A percentile compares a stretch with the other conserved stretches of the same genome.
Evolutionary conservation across 1,140 invertebrate species (phyloP).

Genomic region (Dendroctonus valens): DNA sequence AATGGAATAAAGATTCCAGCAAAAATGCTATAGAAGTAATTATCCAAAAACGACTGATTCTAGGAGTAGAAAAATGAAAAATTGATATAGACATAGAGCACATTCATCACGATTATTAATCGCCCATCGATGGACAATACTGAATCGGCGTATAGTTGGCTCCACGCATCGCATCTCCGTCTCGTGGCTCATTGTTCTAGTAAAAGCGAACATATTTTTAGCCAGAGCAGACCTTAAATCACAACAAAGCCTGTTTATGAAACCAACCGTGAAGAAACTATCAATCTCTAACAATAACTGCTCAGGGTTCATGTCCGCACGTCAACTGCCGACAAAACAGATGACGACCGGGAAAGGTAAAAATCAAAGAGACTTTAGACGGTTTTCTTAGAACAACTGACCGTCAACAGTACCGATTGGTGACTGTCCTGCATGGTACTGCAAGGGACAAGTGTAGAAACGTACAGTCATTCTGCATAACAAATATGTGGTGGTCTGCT

Average conservation of each 20-base stretch:
- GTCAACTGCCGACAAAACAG: conserved; percentile 21
- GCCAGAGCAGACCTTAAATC: conserved; percentile 17
- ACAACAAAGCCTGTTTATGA: conserved; percentile 28
- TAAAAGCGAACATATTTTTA: conserved; percentile 26
- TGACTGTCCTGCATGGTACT: conserved; percentile 23
- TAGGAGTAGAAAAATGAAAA: too few species aligned
- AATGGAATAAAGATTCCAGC: too few species aligned
- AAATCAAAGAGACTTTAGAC: conserved; percentile 26
- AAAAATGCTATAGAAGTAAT: too few species aligned
- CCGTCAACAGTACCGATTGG: conserved; percentile 19
- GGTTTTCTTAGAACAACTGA: conserved; percentile 29
- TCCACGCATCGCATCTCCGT: conserved; percentile 7
- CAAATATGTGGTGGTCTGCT: conserved; percentile 8
- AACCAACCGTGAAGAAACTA: conserved; percentile 28
- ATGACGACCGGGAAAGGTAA: conserved; percentile 27
- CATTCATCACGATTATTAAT: conserved; percentile 24
- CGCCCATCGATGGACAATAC: conserved; percentile 13
- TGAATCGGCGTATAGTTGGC: not conserved
- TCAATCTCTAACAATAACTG: conserved; percentile 28
- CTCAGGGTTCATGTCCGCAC: conserved; percentile 29
- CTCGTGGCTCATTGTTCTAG: conserved; percentile 21
- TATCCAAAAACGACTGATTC: too few species aligned
- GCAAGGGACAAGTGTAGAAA: conserved; percentile 13
- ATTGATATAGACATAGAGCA: not conserved
- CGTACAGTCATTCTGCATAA: conserved; percentile 21